Conservation (phyloP, 2,888 invertebrate species). For the Epinotia demarniana region DNA sequence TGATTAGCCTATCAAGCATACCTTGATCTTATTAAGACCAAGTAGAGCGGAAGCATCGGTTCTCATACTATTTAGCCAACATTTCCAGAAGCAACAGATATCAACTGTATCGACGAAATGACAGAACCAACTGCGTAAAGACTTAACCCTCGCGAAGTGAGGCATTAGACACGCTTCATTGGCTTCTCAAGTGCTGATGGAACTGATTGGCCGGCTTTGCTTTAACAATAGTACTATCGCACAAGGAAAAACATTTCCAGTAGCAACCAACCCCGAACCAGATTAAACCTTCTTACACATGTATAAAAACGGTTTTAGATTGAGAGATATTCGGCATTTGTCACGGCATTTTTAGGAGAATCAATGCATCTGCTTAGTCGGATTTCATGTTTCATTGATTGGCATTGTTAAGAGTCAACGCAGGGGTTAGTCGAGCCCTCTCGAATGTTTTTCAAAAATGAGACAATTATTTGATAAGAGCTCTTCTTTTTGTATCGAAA, state of each 20-base stretch:
- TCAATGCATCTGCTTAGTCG: constrained; percentile 76
- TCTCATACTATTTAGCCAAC: constrained; percentile 33
- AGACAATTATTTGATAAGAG: constrained; percentile 72
- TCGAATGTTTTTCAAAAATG: constrained; percentile 61
- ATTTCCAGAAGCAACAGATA: constrained; percentile 54
- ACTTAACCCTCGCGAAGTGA: constrained; percentile 75
- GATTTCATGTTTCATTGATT: constrained; percentile 82
- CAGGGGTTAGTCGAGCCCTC: constrained; percentile 60
- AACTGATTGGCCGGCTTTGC: constrained; percentile 80
- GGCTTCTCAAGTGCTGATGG: constrained; percentile 80
- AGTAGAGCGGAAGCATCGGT: constrained; percentile 12
- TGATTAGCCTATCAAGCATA: background rate
- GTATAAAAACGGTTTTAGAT: constrained; percentile 48
- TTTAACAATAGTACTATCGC: constrained; percentile 69
- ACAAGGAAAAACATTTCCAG: constrained; percentile 29
- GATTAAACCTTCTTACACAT: background rate
- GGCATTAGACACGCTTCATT: constrained; percentile 79
- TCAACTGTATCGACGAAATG: constrained; percentile 68
- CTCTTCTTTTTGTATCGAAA: constrained; percentile 51
- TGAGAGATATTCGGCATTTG: constrained; percentile 40
- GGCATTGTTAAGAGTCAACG: constrained; percentile 75
- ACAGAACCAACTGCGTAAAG: constrained; percentile 77
- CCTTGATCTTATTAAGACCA: background rate
- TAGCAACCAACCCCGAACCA: constrained; percentile 46
- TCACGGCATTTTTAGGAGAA: constrained; percentile 56